Evolutionary conservation across 2,113 vertebrate species (phyloP).

Genomic region (Glareola pratincola): DNA sequence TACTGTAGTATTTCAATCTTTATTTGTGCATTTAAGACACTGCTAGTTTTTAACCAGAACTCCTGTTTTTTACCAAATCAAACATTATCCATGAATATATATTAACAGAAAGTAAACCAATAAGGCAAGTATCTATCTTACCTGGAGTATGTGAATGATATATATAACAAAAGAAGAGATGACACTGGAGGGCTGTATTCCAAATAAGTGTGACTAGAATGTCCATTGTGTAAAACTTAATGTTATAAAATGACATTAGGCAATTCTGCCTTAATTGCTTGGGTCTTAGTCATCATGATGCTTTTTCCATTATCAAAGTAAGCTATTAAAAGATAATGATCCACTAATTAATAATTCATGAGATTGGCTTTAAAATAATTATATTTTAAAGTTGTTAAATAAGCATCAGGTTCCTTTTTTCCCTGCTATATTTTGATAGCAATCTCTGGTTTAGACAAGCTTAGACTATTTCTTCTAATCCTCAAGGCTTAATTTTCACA

Average conservation of each 20-base stretch:
- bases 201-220: neutral
- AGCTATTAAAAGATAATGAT: constrained; percentile 13
- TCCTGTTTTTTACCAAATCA: neutral
- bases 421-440: neutral
- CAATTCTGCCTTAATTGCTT: neutral
- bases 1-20: neutral
- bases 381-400: neutral
- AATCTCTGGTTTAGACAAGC: neutral
- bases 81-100: neutral
- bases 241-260: neutral
- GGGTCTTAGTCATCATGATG: neutral
- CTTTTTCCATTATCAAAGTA: neutral
- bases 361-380: constrained; percentile 8
- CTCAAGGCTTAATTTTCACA: neutral
- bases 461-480: neutral
- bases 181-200: neutral
- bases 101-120: neutral
- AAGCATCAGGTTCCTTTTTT: neutral
- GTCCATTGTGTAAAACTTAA: neutral
- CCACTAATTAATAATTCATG: neutral
- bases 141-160: neutral
- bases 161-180: neutral
- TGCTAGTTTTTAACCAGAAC: neutral
- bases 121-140: neutral
- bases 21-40: neutral